Conservation (phyloP, 1,140 invertebrate species). For the Drosophila nebulosa region DNA sequence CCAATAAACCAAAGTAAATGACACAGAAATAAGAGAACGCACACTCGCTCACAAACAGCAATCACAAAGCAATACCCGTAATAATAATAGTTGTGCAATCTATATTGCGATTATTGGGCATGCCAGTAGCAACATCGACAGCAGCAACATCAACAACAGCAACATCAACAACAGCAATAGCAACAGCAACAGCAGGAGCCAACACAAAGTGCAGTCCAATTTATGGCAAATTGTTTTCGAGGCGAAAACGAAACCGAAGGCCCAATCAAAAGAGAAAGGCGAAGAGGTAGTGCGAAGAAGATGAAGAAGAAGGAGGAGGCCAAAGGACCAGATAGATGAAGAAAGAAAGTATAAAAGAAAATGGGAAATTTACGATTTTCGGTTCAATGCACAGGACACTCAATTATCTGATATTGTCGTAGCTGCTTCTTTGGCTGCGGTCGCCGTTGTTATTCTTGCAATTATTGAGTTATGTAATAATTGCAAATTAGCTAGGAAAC, state of each 20-base stretch:
- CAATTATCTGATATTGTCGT: conserved; percentile 24
- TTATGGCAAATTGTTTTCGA: neutral
- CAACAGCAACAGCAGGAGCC: neutral
- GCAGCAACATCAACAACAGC: neutral
- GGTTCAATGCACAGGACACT: conserved; percentile 20
- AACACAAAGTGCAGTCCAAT: conserved; percentile 3
- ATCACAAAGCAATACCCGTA: neutral
- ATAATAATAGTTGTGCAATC: neutral
- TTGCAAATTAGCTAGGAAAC: conserved; percentile 31
- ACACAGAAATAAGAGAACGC: conserved; percentile 4
- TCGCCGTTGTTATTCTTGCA: neutral
- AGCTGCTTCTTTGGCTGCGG: neutral
- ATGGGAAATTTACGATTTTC: neutral
- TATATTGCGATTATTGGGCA: neutral
- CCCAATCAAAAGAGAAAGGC: neutral
- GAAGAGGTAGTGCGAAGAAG: no score
- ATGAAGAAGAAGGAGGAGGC: neutral
- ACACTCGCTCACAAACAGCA: neutral
- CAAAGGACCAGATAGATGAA: neutral
- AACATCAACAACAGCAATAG: neutral
- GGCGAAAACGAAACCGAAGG: neutral
- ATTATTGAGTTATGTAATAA: conserved; percentile 30
- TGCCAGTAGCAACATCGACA: neutral
- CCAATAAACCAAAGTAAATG: conserved; percentile 4
- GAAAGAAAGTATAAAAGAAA: neutral